Conservation (phyloP, 2,888 invertebrate species). For the Scaeva pyrastri region DNA sequence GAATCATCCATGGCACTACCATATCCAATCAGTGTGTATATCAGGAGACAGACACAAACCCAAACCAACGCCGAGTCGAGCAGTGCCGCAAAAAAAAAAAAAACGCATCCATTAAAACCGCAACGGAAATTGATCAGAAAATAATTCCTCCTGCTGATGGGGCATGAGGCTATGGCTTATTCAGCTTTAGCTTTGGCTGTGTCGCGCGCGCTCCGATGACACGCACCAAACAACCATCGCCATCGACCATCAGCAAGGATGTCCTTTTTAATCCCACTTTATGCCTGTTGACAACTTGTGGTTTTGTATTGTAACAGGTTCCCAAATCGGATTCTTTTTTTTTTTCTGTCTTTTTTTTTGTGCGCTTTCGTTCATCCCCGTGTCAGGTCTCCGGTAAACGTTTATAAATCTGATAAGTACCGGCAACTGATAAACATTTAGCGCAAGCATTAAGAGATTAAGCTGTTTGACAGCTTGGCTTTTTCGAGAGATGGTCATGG, state of each 20-base stretch:
- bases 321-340: conserved; percentile 25
- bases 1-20: conserved; percentile 25
- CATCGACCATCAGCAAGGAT: conserved; percentile 22
- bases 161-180: not conserved
- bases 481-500: conserved; percentile 1
- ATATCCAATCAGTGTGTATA: conserved; percentile 47
- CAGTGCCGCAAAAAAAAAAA: not conserved
- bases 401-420: conserved; percentile 71
- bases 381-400: not conserved
- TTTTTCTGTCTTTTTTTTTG: no score
- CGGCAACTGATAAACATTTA: conserved; percentile 70
- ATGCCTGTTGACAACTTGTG: conserved; percentile 54
- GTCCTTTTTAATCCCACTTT: conserved; percentile 67
- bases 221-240: conserved; percentile 48
- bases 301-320: conserved; percentile 41
- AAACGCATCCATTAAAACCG: conserved; percentile 46
- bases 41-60: not conserved
- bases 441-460: conserved; percentile 71
- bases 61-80: no score
- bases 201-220: not conserved
- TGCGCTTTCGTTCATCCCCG: conserved; percentile 23
- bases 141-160: conserved; percentile 55
- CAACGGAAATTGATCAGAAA: conserved; percentile 71
- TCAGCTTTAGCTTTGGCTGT: no score
- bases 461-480: conserved; percentile 58